These are phyloP conservation scores for Cepaea hortensis DNA, from an alignment of 2,888 invertebrate genomes.

Conservation along the genomic window DNA sequence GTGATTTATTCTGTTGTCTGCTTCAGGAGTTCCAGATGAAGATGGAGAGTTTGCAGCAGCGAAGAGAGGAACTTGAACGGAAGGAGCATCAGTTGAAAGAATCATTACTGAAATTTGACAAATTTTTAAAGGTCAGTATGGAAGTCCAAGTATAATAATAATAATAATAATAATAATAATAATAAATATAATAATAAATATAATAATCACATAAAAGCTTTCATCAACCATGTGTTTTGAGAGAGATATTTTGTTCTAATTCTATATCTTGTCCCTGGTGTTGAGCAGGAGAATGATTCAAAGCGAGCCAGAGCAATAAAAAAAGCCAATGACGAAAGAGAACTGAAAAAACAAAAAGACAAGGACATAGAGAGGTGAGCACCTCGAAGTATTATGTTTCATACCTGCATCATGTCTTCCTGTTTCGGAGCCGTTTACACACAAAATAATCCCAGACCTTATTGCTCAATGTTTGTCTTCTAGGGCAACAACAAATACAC, in stretches of 20 bases:
- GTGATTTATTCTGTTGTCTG: not conserved
- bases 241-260: too few species aligned
- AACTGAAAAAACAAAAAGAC: conserved; percentile 74
- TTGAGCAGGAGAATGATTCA: conserved; percentile 75
- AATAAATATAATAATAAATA: too few species aligned
- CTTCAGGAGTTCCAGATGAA: conserved; percentile 77
- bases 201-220: too few species aligned
- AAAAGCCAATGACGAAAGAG: conserved; percentile 76
- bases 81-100: conserved; percentile 76
- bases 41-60: conserved; percentile 76
- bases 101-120: conserved; percentile 76
- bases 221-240: too few species aligned
- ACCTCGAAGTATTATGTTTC: too few species aligned
- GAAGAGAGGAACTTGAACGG: conserved; percentile 75
- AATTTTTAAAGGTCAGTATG: conserved; percentile 75
- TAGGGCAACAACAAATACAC: too few species aligned
- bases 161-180: not conserved
- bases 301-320: conserved; percentile 75
- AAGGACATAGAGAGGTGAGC: conserved; percentile 74
- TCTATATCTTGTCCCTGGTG: too few species aligned
- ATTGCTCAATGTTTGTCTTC: too few species aligned
- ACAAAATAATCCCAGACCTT: too few species aligned
- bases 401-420: too few species aligned
- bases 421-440: too few species aligned
- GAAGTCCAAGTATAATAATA: not conserved